Evolutionary conservation across 2,888 invertebrate species (phyloP), one percentile per base, ranked within the genome.

Genomic region (Hypena proboscidalis): DNA sequence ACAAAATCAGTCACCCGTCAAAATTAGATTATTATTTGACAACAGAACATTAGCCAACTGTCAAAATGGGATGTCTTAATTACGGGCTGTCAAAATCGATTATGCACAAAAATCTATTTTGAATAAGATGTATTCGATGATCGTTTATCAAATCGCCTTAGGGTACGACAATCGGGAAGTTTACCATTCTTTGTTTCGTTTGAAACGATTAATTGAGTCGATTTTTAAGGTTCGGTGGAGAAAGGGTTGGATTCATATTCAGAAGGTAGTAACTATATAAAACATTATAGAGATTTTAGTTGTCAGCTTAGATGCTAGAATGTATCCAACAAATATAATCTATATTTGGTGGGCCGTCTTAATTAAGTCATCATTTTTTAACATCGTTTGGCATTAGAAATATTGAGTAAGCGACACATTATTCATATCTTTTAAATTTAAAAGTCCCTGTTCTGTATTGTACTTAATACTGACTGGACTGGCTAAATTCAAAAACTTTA

Each of bases 51-150:
- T 67, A 81, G 74, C 74, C 77, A 62, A 63, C 74, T 75, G 75
- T 81, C 72, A 66, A 70, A 70, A 65, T 63, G 10, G 10, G 52
- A 65, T 48, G 47, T 58, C 64, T 65, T 67, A 64, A 67, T 67
- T 55, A 58, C 37, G 13, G 30, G 50, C 75, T 66, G 87, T 88
- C 90, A 78, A 81, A 85, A 78, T 80, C 85, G 81, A 88, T 90
- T 89, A 85, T 82, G 75, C 83, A 80, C 71, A 69, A 69, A 68
- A 56, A 54, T 50, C 45, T 64, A 49, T 58, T 63, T 82, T 87
- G 85, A 89, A 86, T 88, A 85, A 85, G 85, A 88, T 61, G 61
- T 70, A 85, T 84, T 57, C 51, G 38, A 25, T 54, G 69, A 76
- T 81, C 81, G 79, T 83, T 80, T 76, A 65, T 83, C 78, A 74